Evolutionary conservation across 2,797 vertebrate species (phyloP).

Genomic region (Myotis myotis): DNA sequence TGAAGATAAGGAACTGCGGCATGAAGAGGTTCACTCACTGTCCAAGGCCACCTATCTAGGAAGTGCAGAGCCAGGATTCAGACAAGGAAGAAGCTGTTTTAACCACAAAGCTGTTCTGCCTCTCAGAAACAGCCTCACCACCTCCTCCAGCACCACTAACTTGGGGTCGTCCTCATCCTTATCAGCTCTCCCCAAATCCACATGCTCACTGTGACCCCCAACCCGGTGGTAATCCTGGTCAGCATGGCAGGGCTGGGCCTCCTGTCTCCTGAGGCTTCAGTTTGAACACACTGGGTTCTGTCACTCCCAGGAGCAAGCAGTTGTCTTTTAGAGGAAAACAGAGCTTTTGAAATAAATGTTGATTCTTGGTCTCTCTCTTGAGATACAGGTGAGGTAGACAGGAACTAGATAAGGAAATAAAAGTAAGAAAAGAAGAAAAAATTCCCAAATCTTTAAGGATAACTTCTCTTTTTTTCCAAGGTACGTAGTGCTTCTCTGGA

Average conservation of each 20-base stretch:
- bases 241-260: too few species aligned
- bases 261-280: background rate
- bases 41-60: background rate
- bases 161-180: background rate
- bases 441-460: background rate
- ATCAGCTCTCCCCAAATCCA: background rate
- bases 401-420: background rate
- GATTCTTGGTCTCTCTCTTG: background rate
- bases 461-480: background rate
- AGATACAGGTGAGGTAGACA: background rate
- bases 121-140: background rate
- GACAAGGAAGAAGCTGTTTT: background rate
- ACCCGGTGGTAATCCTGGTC: background rate
- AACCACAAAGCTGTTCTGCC: fast-evolving
- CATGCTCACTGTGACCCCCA: background rate
- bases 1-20: background rate
- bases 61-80: background rate
- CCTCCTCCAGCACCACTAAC: background rate
- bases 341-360: background rate
- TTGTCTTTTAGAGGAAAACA: conserved; percentile 8
- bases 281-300: background rate
- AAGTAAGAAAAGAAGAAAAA: background rate
- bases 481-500: conserved; percentile 15
- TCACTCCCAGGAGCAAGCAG: background rate
- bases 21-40: background rate